Evolutionary conservation across 2,888 invertebrate species (phyloP).

Genomic region (Drosophila demipolita): DNA sequence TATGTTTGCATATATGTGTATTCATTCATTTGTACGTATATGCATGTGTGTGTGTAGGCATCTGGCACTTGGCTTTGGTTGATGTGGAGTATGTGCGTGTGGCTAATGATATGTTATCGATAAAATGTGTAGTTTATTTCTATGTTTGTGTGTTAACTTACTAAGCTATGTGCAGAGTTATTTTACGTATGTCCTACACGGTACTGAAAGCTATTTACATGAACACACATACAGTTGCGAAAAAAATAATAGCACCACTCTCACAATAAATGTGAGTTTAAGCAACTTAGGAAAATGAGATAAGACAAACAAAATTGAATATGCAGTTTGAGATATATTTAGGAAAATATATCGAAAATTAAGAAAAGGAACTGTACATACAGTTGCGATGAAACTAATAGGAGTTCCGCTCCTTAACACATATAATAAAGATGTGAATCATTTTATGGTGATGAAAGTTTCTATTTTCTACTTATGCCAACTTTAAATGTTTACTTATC

Average conservation of each 20-base stretch:
- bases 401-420: no score
- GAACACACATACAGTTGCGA: background rate
- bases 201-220: background rate
- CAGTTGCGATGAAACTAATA: no score
- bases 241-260: background rate
- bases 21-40: background rate
- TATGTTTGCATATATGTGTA: background rate
- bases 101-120: constrained; percentile 18
- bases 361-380: no score
- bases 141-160: constrained; percentile 13
- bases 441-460: no score
- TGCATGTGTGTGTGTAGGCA: background rate
- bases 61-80: background rate
- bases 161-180: background rate
- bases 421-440: no score
- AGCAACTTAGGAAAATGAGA: no score
- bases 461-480: background rate
- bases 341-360: no score
- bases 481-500: background rate
- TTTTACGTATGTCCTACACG: background rate
- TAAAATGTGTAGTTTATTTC: constrained; percentile 10
- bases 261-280: background rate
- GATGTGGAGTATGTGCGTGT: background rate
- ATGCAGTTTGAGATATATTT: no score
- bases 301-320: no score